These are phyloP conservation scores for Syrrhaptes paradoxus DNA, from an alignment of 2,113 vertebrate species.

Conservation along the genomic window DNA sequence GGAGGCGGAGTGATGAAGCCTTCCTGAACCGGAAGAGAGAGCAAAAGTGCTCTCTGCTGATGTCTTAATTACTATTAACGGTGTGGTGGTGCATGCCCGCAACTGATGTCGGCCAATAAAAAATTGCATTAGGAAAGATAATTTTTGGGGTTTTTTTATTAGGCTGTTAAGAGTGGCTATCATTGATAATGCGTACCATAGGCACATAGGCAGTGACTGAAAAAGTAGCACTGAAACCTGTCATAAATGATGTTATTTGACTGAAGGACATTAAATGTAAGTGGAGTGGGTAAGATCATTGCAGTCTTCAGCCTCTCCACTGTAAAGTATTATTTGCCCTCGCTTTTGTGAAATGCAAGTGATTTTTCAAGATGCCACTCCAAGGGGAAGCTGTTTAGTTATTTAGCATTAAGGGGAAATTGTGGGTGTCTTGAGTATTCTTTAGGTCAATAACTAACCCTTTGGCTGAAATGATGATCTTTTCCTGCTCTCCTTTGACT, in stretches of 20 bases:
- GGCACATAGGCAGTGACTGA: too few species aligned
- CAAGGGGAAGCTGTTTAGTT: background rate
- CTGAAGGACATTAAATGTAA: background rate
- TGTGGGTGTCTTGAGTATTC: background rate
- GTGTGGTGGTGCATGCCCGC: background rate
- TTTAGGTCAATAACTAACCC: background rate
- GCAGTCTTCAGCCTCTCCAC: background rate
- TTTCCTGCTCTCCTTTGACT: background rate
- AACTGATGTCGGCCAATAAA: background rate
- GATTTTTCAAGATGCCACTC: background rate
- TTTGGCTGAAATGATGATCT: rapidly evolving
- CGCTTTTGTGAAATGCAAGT: background rate
- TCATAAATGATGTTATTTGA: background rate
- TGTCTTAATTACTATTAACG: too few species aligned
- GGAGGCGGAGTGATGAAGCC: background rate
- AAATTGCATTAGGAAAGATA: background rate
- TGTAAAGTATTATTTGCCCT: too few species aligned
- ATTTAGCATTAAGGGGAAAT: background rate
- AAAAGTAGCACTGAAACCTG: background rate
- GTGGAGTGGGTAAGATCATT: background rate
- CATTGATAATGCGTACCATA: rapidly evolving
- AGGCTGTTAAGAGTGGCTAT: rapidly evolving
- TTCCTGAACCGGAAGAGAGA: rapidly evolving
- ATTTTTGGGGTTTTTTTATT: background rate
- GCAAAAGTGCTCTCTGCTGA: background rate